Percentiles rank a stretch among this genome's conserved stretches.
These are phyloP conservation scores for Dasypogon diadema DNA, from an alignment of 2,888 invertebrate genomes.

Conservation along the genomic window DNA sequence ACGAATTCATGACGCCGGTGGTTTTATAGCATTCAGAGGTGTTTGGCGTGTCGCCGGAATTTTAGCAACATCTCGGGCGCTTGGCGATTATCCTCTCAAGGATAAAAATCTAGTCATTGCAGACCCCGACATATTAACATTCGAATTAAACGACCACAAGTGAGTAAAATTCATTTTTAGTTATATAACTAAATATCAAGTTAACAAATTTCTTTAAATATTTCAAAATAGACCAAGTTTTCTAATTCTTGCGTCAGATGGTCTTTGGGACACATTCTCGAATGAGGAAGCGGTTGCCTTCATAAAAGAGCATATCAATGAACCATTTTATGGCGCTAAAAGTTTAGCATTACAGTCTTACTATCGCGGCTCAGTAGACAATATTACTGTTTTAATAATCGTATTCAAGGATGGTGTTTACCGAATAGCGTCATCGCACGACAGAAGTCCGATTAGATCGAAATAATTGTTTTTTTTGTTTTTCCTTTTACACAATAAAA, in stretches of 20 bases:
- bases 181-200: background rate
- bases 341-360: conserved; percentile 91
- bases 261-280: conserved; percentile 95
- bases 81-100: conserved; percentile 96
- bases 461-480: conserved; percentile 1
- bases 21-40: conserved; percentile 94
- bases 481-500: conserved; percentile 20
- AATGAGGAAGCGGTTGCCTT: conserved; percentile 95
- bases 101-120: conserved; percentile 94
- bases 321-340: conserved; percentile 91
- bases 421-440: conserved; percentile 60
- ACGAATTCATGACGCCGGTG: conserved; percentile 94
- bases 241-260: conserved; percentile 93
- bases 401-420: conserved; percentile 76
- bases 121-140: conserved; percentile 93
- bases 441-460: background rate
- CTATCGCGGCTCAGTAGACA: conserved; percentile 92
- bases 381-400: conserved; percentile 93
- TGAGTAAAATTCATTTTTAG: conserved; percentile 58
- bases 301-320: conserved; percentile 85
- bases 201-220: background rate
- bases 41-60: conserved; percentile 97
- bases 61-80: conserved; percentile 91
- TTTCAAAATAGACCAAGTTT: conserved; percentile 79
- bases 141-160: conserved; percentile 86